Evolutionary conservation across 2,888 invertebrate species (phyloP).

Genomic region (Sceliomorpha sp.): DNA sequence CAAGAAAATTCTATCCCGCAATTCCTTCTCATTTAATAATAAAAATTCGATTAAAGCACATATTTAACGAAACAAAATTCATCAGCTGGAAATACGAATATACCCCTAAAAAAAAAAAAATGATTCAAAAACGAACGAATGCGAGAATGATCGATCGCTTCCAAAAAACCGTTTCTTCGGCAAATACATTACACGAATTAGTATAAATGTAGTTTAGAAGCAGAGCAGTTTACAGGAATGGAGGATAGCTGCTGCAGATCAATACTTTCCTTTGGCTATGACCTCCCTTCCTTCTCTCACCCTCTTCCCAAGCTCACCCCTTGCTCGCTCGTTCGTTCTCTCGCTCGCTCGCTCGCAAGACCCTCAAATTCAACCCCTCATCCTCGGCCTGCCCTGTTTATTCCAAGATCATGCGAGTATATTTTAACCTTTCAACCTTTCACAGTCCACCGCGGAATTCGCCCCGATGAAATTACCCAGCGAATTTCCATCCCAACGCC

Average conservation of each 20-base stretch:
- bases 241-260: slow-evolving; percentile 78
- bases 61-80: no score
- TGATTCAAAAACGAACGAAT: background rate
- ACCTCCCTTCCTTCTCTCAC: slow-evolving; percentile 64
- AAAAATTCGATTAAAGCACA: no score
- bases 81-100: no score
- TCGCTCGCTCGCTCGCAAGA: slow-evolving; percentile 57
- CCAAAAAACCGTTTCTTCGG: no score
- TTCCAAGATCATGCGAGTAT: slow-evolving; percentile 29
- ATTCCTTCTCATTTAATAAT: no score
- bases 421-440: slow-evolving; percentile 45
- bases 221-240: slow-evolving; percentile 64
- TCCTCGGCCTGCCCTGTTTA: no score
- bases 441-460: slow-evolving; percentile 36
- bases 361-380: slow-evolving; percentile 70
- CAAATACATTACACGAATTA: slow-evolving; percentile 15
- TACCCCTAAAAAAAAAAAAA: slow-evolving; percentile 1
- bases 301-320: slow-evolving; percentile 41
- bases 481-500: slow-evolving; percentile 27
- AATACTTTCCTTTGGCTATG: slow-evolving; percentile 79
- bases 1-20: no score
- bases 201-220: slow-evolving; percentile 67
- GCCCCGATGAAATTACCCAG: slow-evolving; percentile 17
- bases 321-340: slow-evolving; percentile 48
- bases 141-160: no score